phyloP scores from a whole-genome alignment of 2,113 vertebrate species.

The Puffinus mauretanicus region DNA sequence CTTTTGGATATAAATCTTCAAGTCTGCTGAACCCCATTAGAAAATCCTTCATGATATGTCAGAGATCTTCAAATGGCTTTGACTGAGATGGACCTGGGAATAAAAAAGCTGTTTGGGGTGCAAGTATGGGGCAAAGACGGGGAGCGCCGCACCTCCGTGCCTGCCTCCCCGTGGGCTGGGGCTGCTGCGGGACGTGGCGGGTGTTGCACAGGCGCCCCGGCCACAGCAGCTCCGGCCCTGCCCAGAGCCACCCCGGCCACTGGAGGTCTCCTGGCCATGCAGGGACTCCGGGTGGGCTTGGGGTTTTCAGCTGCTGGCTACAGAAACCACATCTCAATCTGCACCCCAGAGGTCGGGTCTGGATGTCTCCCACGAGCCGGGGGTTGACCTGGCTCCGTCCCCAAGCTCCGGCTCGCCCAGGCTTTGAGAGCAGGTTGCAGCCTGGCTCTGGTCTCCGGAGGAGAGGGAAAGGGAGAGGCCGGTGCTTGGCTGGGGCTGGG shows the following conservation, averaged over 20 bases:
- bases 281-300: not conserved
- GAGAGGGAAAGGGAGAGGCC: not conserved
- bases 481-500: not conserved
- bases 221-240: not conserved
- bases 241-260: not conserved
- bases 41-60: slow-evolving; percentile 47
- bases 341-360: not conserved
- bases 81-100: not conserved
- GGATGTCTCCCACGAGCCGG: rapidly evolving
- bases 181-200: rapidly evolving
- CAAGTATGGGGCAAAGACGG: not conserved
- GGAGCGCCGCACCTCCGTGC: rapidly evolving
- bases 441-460: not conserved
- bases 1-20: slow-evolving; percentile 64
- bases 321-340: not conserved
- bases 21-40: slow-evolving; percentile 55
- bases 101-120: not conserved
- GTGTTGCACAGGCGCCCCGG: rapidly evolving
- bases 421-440: not conserved
- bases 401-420: not conserved
- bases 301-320: not conserved
- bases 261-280: not conserved
- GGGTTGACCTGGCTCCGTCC: not conserved
- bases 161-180: rapidly evolving
- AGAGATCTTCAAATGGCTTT: not conserved